A percentile compares a stretch with the other conserved stretches of the same genome.
phyloP scores from a whole-genome alignment of 2,797 vertebrate species.

The Tragelaphus oryx region DNA sequence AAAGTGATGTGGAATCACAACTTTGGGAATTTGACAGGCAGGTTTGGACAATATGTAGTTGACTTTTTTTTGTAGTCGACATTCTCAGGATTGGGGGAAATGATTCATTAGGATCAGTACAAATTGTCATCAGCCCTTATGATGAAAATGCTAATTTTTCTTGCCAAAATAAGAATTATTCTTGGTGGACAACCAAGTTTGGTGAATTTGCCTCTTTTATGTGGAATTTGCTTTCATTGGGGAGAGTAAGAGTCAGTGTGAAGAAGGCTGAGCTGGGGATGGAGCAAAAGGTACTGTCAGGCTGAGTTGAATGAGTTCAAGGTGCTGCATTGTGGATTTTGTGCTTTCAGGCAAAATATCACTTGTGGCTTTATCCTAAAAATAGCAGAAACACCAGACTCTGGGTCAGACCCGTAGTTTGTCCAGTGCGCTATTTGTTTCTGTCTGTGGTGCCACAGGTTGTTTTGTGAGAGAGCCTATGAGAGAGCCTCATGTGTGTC shows the following conservation, averaged over 20 bases:
- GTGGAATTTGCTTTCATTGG: slow-evolving; percentile 9
- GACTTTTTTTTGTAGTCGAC: background rate
- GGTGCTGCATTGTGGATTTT: background rate
- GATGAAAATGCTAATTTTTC: slow-evolving; percentile 42
- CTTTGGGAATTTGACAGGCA: background rate
- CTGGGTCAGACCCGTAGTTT: background rate
- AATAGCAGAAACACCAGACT: slow-evolving; percentile 2
- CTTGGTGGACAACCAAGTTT: background rate
- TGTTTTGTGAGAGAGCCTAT: background rate
- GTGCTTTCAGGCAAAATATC: background rate
- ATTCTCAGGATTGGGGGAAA: background rate
- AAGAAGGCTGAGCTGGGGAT: background rate
- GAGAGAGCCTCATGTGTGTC: background rate
- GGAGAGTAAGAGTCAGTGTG: slow-evolving; percentile 14
- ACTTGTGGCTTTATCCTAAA: background rate
- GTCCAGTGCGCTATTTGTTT: slow-evolving; percentile 5
- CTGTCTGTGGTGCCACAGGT: background rate
- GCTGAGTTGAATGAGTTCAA: background rate
- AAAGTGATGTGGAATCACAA: background rate
- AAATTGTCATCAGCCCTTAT: background rate
- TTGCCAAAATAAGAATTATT: slow-evolving; percentile 10
- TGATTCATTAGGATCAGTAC: slow-evolving; percentile 9
- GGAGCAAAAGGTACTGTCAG: background rate
- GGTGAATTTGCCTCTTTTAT: background rate
- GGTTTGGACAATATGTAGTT: background rate